Percentiles rank a stretch among this genome's conserved stretches.
phyloP scores from a whole-genome alignment of 2,797 vertebrate species.

The Pelochelys cantorii region DNA sequence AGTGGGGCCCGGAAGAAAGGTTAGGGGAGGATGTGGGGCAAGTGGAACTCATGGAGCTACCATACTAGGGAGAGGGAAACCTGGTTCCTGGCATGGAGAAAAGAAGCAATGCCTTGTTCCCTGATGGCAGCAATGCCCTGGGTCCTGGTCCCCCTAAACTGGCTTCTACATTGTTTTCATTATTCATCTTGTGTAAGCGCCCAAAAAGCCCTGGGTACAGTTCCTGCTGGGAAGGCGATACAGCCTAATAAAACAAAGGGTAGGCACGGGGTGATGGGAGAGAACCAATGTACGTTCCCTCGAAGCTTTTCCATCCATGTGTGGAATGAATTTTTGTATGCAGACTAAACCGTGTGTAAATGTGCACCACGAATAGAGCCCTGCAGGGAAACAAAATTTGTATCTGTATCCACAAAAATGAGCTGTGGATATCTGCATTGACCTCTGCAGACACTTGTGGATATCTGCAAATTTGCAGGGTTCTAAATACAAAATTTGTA shows the following conservation, averaged over 20 bases:
- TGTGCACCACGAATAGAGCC: too few species aligned
- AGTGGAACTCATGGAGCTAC: neutral
- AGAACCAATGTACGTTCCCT: too few species aligned
- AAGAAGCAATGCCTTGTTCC: neutral
- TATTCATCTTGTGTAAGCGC: neutral
- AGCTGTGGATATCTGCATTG: too few species aligned
- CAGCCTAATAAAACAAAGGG: neutral
- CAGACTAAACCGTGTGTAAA: too few species aligned
- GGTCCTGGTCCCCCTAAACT: neutral
- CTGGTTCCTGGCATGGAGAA: neutral
- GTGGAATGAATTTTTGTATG: too few species aligned
- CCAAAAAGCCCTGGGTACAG: neutral
- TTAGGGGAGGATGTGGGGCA: neutral
- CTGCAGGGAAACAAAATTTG: too few species aligned
- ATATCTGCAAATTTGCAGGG: too few species aligned
- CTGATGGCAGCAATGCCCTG: neutral
- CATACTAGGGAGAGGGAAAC: neutral
- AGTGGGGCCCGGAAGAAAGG: neutral
- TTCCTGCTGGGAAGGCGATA: neutral
- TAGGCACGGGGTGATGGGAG: neutral
- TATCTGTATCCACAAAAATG: too few species aligned
- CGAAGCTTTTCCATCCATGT: too few species aligned
- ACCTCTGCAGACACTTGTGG: too few species aligned
- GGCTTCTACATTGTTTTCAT: neutral
- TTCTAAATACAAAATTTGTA: too few species aligned